These are phyloP conservation scores for Cenopis cana DNA, from an alignment of 2,888 invertebrate genomes.

Conservation along the genomic window DNA sequence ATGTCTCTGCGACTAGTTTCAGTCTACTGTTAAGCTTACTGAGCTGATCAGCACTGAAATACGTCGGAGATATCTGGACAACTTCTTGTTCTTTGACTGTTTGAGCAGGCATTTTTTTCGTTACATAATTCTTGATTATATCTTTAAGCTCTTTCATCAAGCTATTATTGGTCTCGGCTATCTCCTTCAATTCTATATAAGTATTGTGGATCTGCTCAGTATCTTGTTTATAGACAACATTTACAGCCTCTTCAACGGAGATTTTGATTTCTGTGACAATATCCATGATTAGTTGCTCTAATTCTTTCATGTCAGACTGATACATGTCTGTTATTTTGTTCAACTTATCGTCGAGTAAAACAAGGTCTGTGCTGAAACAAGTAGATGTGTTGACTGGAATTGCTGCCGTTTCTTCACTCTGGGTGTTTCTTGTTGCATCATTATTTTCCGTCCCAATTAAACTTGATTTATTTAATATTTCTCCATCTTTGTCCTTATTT, in stretches of 20 bases:
- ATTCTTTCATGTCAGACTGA: neutral
- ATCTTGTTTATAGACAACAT: neutral
- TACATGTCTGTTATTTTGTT: neutral
- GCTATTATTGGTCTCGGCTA: neutral
- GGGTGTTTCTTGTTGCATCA: neutral
- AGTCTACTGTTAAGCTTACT: neutral
- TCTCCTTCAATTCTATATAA: neutral
- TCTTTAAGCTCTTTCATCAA: neutral
- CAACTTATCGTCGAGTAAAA: neutral
- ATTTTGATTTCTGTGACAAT: neutral
- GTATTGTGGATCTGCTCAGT: neutral
- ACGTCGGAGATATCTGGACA: neutral
- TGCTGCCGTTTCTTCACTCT: neutral
- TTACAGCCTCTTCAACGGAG: constrained; percentile 1
- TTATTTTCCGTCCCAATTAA: neutral
- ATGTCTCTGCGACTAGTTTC: neutral
- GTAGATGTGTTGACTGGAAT: neutral
- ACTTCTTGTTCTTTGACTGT: neutral
- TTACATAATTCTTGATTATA: neutral
- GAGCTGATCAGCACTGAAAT: neutral
- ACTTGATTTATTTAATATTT: neutral
- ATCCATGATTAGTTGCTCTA: neutral
- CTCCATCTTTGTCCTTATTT: neutral
- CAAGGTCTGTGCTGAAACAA: neutral
- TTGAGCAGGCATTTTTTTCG: neutral